Base-by-base conservation (phyloP, 2,113 vertebrate species). In the Tapirus terrestris region DNA sequence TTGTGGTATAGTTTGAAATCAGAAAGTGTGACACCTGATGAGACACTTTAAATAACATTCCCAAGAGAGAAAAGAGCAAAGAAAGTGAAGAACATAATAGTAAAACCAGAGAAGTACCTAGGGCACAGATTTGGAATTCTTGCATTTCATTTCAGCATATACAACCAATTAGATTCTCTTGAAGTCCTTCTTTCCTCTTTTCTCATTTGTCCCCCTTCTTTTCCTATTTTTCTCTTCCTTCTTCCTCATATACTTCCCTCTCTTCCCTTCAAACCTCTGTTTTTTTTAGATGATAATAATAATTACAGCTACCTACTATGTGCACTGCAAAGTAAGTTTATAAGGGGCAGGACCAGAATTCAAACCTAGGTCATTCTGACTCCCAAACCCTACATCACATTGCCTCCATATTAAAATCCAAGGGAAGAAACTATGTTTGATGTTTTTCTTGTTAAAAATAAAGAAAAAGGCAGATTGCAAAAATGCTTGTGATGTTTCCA, bases 401-500 rank as follows among this genome's bases (percentile, higher is more conserved):
- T 61, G 8, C 23, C 51, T 72, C 58, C 45, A 27, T 29, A 45
- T 51, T 65, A 6, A 89, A 58, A 91, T 23, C 25, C 70, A 83
- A 81, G n/a, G n/a, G 27, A 17, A 73, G 67, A 21, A 86, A 13
- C 27, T n/a, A 48, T 7, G 39, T 82, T 67, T 58, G 25, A 23
- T 21, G 51, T 31, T 67, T 75, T 43, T 70, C 39, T 89, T 82
- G 58, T 85, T 92, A 94, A 95, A 96, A 91, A 73, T 84, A 65
- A 75, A 97, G 56, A 58, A 43, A 89, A 91, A 87, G 31, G 16
- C 21, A 31, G 31, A 36, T 65, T 81, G 17, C 6, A 91, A 84
- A 89, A 58, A 45, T 13, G 33, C 36, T 70, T 79, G 8, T 8
- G 80, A 88, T 86, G 36, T 77, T 96, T 86, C 27, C 27, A 36